Conservation (phyloP, 2,797 vertebrate species). For the Poecilia wingei region DNA sequence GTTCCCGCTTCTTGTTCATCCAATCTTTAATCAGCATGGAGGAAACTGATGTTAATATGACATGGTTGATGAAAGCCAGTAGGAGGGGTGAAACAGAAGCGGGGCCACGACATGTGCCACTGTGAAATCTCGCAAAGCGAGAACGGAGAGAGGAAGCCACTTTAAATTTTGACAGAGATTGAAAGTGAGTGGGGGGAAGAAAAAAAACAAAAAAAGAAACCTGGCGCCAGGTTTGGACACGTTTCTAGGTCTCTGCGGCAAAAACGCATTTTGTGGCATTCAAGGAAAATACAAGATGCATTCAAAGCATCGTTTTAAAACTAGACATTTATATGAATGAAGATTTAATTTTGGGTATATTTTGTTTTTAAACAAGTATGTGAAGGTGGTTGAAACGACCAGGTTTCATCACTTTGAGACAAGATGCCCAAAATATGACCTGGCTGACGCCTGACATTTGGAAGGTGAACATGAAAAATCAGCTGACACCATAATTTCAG, state of each 20-base stretch:
- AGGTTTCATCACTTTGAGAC: background rate
- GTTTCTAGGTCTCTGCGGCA: background rate
- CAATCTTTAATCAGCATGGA: conserved; percentile 30
- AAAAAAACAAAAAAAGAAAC: background rate
- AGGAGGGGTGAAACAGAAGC: background rate
- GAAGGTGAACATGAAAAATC: background rate
- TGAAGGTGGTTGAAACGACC: background rate
- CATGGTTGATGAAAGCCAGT: conserved; percentile 16
- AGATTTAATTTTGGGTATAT: background rate
- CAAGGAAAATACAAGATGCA: background rate
- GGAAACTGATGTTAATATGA: conserved; percentile 9
- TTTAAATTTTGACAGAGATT: background rate
- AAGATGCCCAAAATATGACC: background rate
- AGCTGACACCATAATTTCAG: background rate
- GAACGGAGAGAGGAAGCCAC: background rate
- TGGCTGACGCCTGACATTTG: background rate
- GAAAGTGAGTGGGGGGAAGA: background rate
- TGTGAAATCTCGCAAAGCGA: background rate
- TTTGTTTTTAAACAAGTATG: background rate
- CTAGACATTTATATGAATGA: background rate
- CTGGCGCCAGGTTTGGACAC: background rate
- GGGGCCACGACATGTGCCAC: background rate
- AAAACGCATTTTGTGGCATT: background rate
- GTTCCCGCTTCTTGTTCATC: conserved; percentile 34
- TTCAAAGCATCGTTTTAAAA: background rate